Conservation (phyloP, 1,140 invertebrate genomes). For the Meloidogyne hapla region DNA sequence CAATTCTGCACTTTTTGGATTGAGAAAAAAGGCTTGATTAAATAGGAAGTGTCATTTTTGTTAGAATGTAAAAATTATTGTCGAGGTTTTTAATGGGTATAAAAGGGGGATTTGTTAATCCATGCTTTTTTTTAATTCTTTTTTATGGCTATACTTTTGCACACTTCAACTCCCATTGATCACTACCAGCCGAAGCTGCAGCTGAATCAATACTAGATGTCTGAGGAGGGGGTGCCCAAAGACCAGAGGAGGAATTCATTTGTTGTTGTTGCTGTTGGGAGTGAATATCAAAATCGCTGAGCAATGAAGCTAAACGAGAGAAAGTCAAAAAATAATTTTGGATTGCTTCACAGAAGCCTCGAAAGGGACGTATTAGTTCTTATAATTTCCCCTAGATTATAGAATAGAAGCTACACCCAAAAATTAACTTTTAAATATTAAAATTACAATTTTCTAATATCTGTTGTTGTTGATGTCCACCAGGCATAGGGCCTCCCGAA, state of each 20-base stretch:
- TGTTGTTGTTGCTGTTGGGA: conserved; percentile 22
- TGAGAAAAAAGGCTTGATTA: background rate
- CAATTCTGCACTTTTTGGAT: background rate
- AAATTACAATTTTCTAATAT: background rate
- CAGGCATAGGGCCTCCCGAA: conserved; percentile 3
- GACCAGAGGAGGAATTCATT: background rate
- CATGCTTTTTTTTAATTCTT: background rate
- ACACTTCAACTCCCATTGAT: background rate
- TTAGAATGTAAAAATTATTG: background rate
- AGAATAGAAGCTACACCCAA: background rate
- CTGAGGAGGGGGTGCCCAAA: conserved; percentile 16
- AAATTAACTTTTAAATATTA: background rate
- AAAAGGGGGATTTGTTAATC: background rate
- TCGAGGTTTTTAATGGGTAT: conserved; percentile 1
- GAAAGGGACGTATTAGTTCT: no score
- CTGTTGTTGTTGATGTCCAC: conserved; percentile 5
- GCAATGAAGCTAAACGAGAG: background rate
- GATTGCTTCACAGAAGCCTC: no score
- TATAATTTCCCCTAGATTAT: no score
- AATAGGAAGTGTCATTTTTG: background rate
- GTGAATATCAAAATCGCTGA: conserved; percentile 17
- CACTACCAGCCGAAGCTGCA: background rate
- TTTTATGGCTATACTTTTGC: conserved; percentile 2
- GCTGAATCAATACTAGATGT: conserved; percentile 5
- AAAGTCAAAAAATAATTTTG: background rate